These are phyloP conservation scores for Camelus bactrianus DNA, from an alignment of 2,113 vertebrate species.

Conservation along the genomic window DNA sequence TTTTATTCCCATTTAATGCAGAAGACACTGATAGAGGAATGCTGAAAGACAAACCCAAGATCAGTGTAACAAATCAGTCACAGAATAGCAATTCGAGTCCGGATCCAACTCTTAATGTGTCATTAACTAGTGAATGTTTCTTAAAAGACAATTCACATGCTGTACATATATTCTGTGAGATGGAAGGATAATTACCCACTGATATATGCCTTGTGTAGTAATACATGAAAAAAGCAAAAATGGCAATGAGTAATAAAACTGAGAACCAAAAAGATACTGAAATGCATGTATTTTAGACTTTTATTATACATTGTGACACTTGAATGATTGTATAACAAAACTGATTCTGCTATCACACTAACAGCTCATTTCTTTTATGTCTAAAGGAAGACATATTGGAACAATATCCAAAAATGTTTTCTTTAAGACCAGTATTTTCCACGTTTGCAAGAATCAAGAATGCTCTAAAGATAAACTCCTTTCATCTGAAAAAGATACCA, in stretches of 20 bases:
- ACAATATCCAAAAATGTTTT: constrained; percentile 2
- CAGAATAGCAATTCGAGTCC: not conserved
- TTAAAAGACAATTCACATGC: not conserved
- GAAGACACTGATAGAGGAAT: not conserved
- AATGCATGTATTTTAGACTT: not conserved
- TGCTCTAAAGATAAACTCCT: constrained; percentile 34
- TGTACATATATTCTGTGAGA: not conserved
- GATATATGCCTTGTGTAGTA: not conserved
- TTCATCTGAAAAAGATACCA: constrained; percentile 42
- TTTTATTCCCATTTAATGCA: not conserved
- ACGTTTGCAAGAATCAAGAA: constrained; percentile 39
- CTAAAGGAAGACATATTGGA: not conserved
- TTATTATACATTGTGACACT: not conserved
- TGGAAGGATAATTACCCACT: not conserved
- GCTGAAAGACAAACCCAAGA: not conserved
- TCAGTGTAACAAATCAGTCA: not conserved
- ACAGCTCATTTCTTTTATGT: not conserved
- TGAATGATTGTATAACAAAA: constrained; percentile 10
- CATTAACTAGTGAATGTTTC: not conserved
- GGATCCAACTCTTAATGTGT: not conserved
- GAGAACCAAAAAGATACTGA: not conserved
- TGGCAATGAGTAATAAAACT: not conserved
- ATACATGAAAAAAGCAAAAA: constrained; percentile 41
- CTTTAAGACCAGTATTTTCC: not conserved
- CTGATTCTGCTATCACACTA: not conserved